phyloP scores from a whole-genome alignment of 2,888 invertebrate genomes.

The Rhabditoides inermis region DNA sequence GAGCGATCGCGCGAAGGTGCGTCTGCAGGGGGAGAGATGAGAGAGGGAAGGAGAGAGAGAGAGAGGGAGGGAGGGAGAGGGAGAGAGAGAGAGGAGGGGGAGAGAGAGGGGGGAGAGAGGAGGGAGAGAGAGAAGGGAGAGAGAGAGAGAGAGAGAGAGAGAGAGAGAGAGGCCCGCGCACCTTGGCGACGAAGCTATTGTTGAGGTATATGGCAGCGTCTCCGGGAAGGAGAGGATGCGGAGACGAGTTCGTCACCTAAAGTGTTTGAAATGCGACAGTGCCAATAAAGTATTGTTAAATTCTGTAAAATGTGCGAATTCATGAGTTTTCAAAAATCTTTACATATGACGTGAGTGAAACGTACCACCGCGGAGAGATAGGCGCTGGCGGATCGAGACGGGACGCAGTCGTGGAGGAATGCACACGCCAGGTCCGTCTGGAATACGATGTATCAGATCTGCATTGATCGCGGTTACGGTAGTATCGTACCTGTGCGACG shows the following conservation, averaged over 20 bases:
- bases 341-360: too few relatives aligned
- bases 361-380: slow-evolving; percentile 54
- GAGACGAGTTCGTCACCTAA: slow-evolving; percentile 53
- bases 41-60: too few relatives aligned
- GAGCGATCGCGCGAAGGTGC: slow-evolving; percentile 51
- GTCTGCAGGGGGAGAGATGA: slow-evolving; percentile 26
- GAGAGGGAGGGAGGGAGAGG: not conserved
- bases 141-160: not conserved
- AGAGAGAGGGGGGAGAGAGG: too few relatives aligned
- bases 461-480: not conserved
- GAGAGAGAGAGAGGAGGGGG: not conserved
- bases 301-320: too few relatives aligned
- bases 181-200: slow-evolving; percentile 55
- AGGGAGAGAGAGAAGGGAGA: not conserved
- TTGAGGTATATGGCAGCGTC: slow-evolving; percentile 55
- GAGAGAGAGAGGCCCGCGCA: slow-evolving; percentile 8
- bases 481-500: slow-evolving; percentile 18
- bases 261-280: too few relatives aligned
- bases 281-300: too few relatives aligned
- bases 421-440: slow-evolving; percentile 53
- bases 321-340: too few relatives aligned
- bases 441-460: slow-evolving; percentile 10
- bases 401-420: slow-evolving; percentile 54
- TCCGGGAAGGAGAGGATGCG: slow-evolving; percentile 54
- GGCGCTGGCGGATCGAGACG: slow-evolving; percentile 52